Evolutionary conservation across 2,113 vertebrate species (phyloP).

Genomic region (Pollachius pollachius): DNA sequence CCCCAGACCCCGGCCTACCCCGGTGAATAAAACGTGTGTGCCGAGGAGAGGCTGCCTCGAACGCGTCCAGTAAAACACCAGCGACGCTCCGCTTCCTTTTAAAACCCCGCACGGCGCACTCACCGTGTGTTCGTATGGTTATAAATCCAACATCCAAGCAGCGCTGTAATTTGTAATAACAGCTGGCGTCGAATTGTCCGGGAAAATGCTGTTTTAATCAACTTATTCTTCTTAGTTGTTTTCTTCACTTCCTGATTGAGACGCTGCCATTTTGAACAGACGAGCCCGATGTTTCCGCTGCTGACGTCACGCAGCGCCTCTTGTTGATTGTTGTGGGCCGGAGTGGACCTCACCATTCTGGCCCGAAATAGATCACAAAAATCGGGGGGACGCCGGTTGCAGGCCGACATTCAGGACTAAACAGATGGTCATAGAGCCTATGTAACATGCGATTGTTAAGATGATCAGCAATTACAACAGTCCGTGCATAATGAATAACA

Average conservation of each 20-base stretch:
- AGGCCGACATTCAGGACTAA: too few relatives aligned
- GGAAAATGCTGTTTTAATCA: constrained; percentile 53
- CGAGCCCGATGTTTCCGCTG: constrained; percentile 71
- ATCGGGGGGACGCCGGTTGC: too few relatives aligned
- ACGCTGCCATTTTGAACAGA: constrained; percentile 78
- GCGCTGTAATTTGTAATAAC: constrained; percentile 18
- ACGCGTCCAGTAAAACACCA: constrained; percentile 44
- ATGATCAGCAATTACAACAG: too few relatives aligned
- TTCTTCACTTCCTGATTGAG: constrained; percentile 72
- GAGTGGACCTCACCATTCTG: background rate
- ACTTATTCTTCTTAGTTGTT: constrained; percentile 67
- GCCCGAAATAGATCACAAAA: background rate
- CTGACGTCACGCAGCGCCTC: constrained; percentile 53
- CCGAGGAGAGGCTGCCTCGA: constrained; percentile 56
- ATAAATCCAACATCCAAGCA: constrained; percentile 33
- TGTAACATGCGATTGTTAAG: too few relatives aligned
- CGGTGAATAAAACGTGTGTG: constrained; percentile 40
- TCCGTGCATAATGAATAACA: too few relatives aligned
- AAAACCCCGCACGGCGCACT: constrained; percentile 30
- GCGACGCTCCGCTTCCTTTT: constrained; percentile 57
- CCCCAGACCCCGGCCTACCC: constrained; percentile 31
- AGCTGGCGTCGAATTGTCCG: constrained; percentile 34
- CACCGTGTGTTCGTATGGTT: constrained; percentile 38
- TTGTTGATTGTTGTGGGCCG: constrained; percentile 29
- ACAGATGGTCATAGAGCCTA: too few relatives aligned